Evolutionary conservation across 2,797 vertebrate species (phyloP).

Genomic region (Glossophaga mutica): DNA sequence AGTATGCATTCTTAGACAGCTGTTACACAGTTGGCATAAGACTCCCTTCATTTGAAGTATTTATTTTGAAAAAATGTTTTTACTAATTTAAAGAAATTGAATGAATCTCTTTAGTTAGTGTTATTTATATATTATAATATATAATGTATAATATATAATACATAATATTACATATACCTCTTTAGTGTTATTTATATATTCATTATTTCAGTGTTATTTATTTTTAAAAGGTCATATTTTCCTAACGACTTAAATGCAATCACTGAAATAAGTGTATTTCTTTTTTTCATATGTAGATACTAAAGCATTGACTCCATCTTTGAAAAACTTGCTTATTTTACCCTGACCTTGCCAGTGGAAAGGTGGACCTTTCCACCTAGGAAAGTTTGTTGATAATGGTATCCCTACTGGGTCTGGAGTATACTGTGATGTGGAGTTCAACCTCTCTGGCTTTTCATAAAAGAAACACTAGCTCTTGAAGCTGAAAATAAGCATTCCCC

Average conservation of each 20-base stretch:
- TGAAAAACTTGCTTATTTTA: not conserved
- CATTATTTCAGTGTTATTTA: not conserved
- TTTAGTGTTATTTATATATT: not conserved
- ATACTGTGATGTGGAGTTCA: not conserved
- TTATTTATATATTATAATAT: too few species aligned
- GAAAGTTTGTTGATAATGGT: not conserved
- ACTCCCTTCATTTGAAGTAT: not conserved
- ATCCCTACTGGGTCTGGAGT: not conserved
- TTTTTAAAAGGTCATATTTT: not conserved
- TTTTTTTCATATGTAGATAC: not conserved
- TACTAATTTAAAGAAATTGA: not conserved
- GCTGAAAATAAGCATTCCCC: not conserved
- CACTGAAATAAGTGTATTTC: not conserved
- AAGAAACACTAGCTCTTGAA: not conserved
- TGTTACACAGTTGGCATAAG: not conserved
- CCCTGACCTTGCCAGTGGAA: not conserved
- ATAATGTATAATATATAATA: too few species aligned
- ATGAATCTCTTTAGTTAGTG: not conserved
- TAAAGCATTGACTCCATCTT: not conserved
- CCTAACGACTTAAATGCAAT: not conserved
- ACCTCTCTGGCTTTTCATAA: not conserved
- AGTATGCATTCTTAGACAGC: not conserved
- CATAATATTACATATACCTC: too few species aligned
- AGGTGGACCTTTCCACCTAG: too few species aligned
- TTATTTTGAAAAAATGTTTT: not conserved